Base-by-base conservation (phyloP, 1,140 invertebrate species). In the Ips nitidus region DNA sequence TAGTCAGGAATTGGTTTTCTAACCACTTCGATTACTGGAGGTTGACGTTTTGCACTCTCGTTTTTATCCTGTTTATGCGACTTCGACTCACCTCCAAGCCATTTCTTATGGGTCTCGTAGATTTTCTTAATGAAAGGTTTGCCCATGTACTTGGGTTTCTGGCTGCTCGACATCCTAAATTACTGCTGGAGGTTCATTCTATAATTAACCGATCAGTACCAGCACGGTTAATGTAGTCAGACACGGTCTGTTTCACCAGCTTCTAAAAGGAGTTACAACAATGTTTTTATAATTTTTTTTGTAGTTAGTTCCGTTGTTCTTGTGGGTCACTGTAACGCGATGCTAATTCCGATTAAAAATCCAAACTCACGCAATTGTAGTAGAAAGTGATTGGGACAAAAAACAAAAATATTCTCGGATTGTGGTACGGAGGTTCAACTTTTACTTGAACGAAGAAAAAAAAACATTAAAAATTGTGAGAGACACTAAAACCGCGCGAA, bases 1-100 rank as follows among this genome's bases (percentile, higher is more conserved):
- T 85, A 83, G 39, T 69, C 65, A 36, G 77, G 75, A 8, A 69
- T 66, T 53, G 71, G 8, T 57, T 62, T 66, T 22, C 22, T 22
- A 22, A 22, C 22, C 22, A 22, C 22, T 57, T 58, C 47, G 8
- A 65, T 38, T 60, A 71, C 66, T 22, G 61, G 7, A 4, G 52
- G 53, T 59, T 52, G 64, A 61, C 47, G 63, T 45, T 62, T 64
- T 45, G 67, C 45, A 45, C 22, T 40, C 22, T 72, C 68, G 36
- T 4, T 41, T 67, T 72, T 71, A 42, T 56, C 63, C 55, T 56
- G 72, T 50, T 66, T 68, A 45, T 47, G 68, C 37, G 37, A 52
- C 55, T 70, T 68, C 1, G 53, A 61, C 1, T 74, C 72, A 40
- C 53, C 62, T 45, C 70, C 69, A 1, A 73, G 43, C 71, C 68